phyloP scores from a whole-genome alignment of 1,140 invertebrate genomes.

The Ostrea edulis region DNA sequence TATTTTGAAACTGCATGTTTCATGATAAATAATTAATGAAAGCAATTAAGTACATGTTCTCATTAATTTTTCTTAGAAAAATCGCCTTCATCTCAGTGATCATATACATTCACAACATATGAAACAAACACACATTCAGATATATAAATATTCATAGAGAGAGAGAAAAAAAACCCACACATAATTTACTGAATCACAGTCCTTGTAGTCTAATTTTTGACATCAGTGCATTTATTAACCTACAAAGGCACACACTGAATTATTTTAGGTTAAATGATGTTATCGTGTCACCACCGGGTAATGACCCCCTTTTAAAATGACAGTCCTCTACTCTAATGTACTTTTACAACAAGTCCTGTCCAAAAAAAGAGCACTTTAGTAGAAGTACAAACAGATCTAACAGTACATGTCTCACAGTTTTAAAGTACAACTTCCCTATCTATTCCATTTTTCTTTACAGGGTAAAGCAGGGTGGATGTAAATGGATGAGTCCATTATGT shows the following conservation, averaged over 20 bases:
- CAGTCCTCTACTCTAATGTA: background rate
- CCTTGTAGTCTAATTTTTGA: background rate
- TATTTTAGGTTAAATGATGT: slow-evolving; percentile 14
- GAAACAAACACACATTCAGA: no score
- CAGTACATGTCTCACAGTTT: slow-evolving; percentile 18
- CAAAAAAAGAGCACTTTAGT: slow-evolving; percentile 13
- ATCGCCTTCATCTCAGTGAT: no score
- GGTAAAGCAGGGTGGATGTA: slow-evolving; percentile 13
- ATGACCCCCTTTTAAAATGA: background rate
- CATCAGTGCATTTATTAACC: slow-evolving; percentile 1
- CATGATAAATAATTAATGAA: no score
- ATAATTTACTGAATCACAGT: background rate
- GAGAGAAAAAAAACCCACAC: background rate
- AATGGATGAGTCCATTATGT: slow-evolving; percentile 13
- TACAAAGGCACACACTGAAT: background rate
- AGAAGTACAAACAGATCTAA: background rate
- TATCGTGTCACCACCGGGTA: background rate
- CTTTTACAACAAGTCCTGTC: background rate
- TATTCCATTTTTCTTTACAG: slow-evolving; percentile 22
- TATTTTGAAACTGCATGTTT: no score
- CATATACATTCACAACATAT: no score
- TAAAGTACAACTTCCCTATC: slow-evolving; percentile 25
- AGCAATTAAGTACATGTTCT: no score
- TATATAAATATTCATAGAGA: background rate
- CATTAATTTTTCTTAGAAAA: no score